A percentile compares a stretch with the other conserved stretches of the same genome.
These are phyloP conservation scores for Euzophera pinguis DNA, from an alignment of 2,888 invertebrate genomes.

Conservation along the genomic window DNA sequence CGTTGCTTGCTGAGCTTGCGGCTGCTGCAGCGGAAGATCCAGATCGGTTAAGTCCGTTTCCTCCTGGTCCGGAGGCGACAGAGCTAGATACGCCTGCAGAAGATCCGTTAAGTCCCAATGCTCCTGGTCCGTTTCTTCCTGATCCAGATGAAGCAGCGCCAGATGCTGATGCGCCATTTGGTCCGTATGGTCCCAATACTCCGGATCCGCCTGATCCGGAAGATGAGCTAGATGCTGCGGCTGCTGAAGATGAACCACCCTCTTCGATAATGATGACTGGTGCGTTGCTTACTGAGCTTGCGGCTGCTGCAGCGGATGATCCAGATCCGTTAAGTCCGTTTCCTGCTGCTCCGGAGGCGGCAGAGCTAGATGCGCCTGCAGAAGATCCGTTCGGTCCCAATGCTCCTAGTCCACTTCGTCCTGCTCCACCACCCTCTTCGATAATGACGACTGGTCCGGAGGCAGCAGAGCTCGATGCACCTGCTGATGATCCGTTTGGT, in stretches of 20 bases:
- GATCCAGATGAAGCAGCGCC: background rate
- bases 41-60: background rate
- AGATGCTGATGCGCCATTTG: constrained; percentile 1
- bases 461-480: too few species aligned
- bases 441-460: too few species aligned
- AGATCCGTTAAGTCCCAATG: background rate
- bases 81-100: background rate
- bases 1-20: constrained; percentile 35
- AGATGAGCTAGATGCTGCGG: constrained; percentile 11
- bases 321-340: too few species aligned
- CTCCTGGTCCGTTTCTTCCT: background rate
- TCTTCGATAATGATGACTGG: too few species aligned
- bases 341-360: too few species aligned
- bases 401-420: background rate
- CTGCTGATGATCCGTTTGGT: too few species aligned
- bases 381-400: constrained; percentile 2
- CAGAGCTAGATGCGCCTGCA: background rate
- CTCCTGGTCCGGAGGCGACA: background rate
- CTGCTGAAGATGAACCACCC: constrained; percentile 12
- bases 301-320: too few species aligned
- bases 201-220: constrained; percentile 1
- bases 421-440: too few species aligned
- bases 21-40: constrained; percentile 5
- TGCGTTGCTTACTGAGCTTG: too few species aligned
- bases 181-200: background rate